Percentiles rank a stretch among this genome's conserved stretches.
Evolutionary conservation across 2,113 vertebrate genomes (phyloP).

Genomic region (Malurus cyaneus): DNA sequence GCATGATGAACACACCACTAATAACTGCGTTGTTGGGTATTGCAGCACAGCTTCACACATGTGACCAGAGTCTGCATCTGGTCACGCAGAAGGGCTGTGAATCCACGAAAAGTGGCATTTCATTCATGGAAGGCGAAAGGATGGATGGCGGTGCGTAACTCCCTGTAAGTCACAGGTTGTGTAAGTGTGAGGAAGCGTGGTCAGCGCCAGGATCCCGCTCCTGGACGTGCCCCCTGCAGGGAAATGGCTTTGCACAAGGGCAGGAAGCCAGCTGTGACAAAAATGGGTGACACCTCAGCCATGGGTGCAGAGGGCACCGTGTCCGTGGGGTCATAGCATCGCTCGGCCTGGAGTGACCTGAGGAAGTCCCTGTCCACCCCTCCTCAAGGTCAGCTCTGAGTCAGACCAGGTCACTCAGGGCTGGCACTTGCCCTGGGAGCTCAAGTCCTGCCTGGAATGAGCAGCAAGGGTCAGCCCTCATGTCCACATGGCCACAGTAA

Average conservation of each 20-base stretch:
- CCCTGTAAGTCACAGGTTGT: neutral
- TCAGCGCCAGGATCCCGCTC: neutral
- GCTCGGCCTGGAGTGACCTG: neutral
- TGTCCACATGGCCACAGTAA: neutral
- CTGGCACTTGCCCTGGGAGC: neutral
- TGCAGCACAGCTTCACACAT: neutral
- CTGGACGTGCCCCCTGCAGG: neutral
- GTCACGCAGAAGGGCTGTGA: neutral
- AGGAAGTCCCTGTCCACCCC: neutral
- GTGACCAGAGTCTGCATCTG: neutral
- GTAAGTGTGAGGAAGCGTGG: constrained; percentile 13
- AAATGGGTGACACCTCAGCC: neutral
- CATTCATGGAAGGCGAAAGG: neutral
- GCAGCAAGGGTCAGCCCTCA: fast-evolving
- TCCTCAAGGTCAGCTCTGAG: neutral
- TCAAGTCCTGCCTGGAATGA: neutral
- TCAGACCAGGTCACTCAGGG: neutral
- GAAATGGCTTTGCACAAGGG: neutral
- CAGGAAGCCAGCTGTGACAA: neutral
- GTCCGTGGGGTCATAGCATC: neutral
- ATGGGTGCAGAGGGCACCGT: neutral
- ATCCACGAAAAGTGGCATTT: neutral
- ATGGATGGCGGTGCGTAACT: neutral
- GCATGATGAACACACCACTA: neutral
- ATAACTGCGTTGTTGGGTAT: neutral